A percentile compares a stretch with the other conserved stretches of the same genome.
phyloP scores from a whole-genome alignment of 2,113 vertebrate species.

The Microcebus ravelobensis region DNA sequence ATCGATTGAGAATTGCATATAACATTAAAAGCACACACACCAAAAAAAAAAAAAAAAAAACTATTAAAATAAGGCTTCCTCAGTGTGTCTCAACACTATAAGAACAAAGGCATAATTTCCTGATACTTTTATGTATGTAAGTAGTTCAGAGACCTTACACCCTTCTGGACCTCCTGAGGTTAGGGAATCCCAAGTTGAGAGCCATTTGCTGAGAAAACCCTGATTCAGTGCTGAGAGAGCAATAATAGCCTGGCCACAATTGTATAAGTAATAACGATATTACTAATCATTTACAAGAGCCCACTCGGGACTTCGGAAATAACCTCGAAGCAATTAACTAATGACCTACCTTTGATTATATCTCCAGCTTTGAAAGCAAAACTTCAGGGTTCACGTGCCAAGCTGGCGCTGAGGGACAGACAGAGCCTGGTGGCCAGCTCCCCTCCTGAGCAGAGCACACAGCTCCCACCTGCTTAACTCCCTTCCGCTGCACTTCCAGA shows the following conservation, averaged over 20 bases:
- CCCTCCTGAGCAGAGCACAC: background rate
- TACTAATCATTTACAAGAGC: conserved; percentile 75
- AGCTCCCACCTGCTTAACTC: conserved; percentile 44
- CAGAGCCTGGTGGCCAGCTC: background rate
- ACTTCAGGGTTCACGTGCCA: conserved; percentile 66
- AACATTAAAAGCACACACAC: background rate
- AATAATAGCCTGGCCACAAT: conserved; percentile 24
- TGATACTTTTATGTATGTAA: conserved; percentile 1
- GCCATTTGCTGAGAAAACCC: conserved; percentile 66
- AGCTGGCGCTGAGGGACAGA: background rate
- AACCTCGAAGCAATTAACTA: conserved; percentile 78
- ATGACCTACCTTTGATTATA: conserved; percentile 72
- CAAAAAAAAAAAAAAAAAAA: too few species aligned
- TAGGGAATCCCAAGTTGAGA: conserved; percentile 25
- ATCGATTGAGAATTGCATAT: background rate
- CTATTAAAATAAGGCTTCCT: conserved; percentile 31
- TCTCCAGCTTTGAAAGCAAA: conserved; percentile 74
- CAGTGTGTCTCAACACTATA: background rate
- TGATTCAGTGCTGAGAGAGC: conserved; percentile 71
- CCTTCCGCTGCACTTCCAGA: conserved; percentile 18
- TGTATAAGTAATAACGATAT: conserved; percentile 66
- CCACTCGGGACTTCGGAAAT: conserved; percentile 69
- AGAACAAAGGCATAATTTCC: background rate
- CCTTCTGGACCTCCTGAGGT: conserved; percentile 30
- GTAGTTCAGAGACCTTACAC: background rate